Evolutionary conservation across 2,113 vertebrate genomes (phyloP).

Genomic region (Pipa parva): DNA sequence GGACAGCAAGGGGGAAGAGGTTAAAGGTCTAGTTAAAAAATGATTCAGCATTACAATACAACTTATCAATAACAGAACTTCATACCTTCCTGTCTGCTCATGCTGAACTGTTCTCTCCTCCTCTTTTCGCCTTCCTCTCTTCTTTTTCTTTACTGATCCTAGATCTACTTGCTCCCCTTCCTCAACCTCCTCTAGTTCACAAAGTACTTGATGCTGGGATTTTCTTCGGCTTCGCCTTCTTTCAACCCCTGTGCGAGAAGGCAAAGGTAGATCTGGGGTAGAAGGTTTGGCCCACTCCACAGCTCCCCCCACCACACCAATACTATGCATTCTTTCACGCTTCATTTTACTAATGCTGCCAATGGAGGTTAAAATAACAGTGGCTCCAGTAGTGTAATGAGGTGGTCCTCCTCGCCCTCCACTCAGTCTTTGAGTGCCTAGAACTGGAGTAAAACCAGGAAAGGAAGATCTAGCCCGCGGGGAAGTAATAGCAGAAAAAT

Average conservation of each 20-base stretch:
- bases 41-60: too few relatives aligned
- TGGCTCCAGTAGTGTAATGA: slow-evolving; percentile 63
- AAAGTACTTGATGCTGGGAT: slow-evolving; percentile 14
- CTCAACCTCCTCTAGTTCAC: neutral
- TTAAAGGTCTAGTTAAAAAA: too few relatives aligned
- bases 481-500: slow-evolving; percentile 83
- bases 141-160: neutral
- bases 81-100: slow-evolving; percentile 13
- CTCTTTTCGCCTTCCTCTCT: slow-evolving; percentile 20
- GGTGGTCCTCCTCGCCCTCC: slow-evolving; percentile 53
- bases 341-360: slow-evolving; percentile 85
- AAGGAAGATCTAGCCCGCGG: slow-evolving; percentile 69
- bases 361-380: slow-evolving; percentile 85
- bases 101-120: slow-evolving; percentile 5
- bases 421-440: slow-evolving; percentile 50
- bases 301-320: slow-evolving; percentile 12
- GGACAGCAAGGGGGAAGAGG: too few relatives aligned
- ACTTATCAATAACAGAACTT: too few relatives aligned
- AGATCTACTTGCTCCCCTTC: neutral
- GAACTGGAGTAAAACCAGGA: slow-evolving; percentile 60
- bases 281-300: slow-evolving; percentile 12
- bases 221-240: slow-evolving; percentile 40
- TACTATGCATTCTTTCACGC: slow-evolving; percentile 51
- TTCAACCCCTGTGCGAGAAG: slow-evolving; percentile 33
- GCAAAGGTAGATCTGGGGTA: slow-evolving; percentile 18